These are phyloP conservation scores for Gymnothorax javanicus DNA, from an alignment of 2,797 vertebrate genomes.

Conservation along the genomic window DNA sequence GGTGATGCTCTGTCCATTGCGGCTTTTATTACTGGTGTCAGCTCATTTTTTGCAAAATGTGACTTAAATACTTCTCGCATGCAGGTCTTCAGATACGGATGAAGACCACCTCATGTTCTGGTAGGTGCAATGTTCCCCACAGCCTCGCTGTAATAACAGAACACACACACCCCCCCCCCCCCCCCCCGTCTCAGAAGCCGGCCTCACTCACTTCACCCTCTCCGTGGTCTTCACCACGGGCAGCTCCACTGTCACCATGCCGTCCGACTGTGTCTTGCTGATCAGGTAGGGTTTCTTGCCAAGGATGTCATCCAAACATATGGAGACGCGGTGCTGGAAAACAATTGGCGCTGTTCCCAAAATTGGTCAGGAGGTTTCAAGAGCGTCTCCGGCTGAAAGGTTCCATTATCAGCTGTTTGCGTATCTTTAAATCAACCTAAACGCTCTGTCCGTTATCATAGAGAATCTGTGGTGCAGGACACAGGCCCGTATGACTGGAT, in stretches of 20 bases:
- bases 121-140: no score
- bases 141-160: no score
- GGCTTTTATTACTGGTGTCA: no score
- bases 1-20: no score
- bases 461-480: conserved; percentile 76
- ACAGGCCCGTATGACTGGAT: not conserved
- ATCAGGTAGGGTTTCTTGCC: conserved; percentile 90
- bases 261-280: conserved; percentile 90
- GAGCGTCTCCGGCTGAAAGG: conserved; percentile 89
- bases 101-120: no score
- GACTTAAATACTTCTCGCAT: no score
- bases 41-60: no score
- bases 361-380: conserved; percentile 91
- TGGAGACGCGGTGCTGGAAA: conserved; percentile 94
- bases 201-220: conserved; percentile 85
- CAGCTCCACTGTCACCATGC: conserved; percentile 94
- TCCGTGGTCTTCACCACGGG: conserved; percentile 85
- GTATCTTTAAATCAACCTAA: conserved; percentile 91
- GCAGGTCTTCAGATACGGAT: no score
- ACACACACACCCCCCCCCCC: no score
- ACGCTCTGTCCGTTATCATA: conserved; percentile 92
- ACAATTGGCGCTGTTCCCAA: conserved; percentile 93
- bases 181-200: no score
- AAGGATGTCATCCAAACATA: no score
- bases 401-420: conserved; percentile 88